These are phyloP conservation scores for Megaustenia siamemsis DNA, from an alignment of 2,888 invertebrate species.

Conservation along the genomic window DNA sequence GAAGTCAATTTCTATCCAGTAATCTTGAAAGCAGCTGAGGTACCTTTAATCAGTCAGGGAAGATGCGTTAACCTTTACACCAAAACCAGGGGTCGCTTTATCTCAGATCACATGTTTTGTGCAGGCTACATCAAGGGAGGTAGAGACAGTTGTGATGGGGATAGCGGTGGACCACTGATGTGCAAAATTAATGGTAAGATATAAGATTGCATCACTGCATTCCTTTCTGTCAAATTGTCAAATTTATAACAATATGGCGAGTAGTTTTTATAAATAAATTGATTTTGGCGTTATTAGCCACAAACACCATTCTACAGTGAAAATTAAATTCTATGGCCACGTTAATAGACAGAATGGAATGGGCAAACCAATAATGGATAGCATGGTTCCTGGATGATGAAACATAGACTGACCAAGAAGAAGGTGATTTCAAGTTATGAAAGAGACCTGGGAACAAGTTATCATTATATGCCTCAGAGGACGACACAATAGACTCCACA, in stretches of 20 bases:
- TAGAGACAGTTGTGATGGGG: constrained; percentile 90
- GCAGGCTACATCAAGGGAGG: constrained; percentile 89
- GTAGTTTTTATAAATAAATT: neutral
- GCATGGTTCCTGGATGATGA: neutral
- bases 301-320: neutral
- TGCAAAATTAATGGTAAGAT: constrained; percentile 83
- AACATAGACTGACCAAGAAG: no score
- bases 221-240: no score
- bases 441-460: no score
- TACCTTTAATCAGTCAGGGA: constrained; percentile 85
- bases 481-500: no score
- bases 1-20: constrained; percentile 81
- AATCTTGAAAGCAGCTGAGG: constrained; percentile 85
- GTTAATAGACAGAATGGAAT: neutral
- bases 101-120: constrained; percentile 89
- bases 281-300: no score
- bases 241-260: neutral
- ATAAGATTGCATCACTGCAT: no score
- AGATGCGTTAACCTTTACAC: constrained; percentile 87
- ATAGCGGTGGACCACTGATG: constrained; percentile 91
- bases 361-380: neutral
- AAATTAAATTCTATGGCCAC: neutral
- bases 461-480: no score
- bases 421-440: no score
- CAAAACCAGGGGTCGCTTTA: constrained; percentile 69